phyloP scores from a whole-genome alignment of 2,888 invertebrate species.

The Ganaspis brasiliensis region DNA sequence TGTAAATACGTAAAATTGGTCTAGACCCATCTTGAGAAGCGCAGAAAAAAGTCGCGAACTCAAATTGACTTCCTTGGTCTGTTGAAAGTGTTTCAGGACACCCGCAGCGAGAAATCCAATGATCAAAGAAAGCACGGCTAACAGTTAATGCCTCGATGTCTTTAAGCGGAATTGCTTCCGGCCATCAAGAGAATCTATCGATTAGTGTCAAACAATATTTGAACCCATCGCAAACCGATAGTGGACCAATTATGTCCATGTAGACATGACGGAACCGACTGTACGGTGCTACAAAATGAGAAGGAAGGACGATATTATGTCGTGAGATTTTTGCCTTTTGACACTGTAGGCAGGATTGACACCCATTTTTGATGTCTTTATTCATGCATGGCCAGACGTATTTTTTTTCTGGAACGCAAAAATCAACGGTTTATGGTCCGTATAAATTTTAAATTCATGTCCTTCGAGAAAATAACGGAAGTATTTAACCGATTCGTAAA shows the following conservation, averaged over 20 bases:
- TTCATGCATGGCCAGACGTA: no score
- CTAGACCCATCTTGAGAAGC: constrained; percentile 3
- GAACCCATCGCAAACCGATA: constrained; percentile 43
- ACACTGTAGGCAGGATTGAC: no score
- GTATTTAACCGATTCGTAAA: not conserved
- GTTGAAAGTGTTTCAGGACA: constrained; percentile 59
- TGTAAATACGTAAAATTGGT: no score
- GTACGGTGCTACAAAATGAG: no score
- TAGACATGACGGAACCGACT: constrained; percentile 71
- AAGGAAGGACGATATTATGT: no score
- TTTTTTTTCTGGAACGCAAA: not conserved
- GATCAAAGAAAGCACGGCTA: constrained; percentile 49
- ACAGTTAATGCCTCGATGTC: constrained; percentile 59
- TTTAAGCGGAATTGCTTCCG: constrained; percentile 54
- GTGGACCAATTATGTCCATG: constrained; percentile 69
- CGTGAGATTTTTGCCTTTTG: no score
- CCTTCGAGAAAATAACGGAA: constrained; percentile 57
- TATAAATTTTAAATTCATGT: constrained; percentile 46
- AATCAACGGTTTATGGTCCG: not conserved
- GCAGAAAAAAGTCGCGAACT: constrained; percentile 60
- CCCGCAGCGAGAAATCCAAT: constrained; percentile 60
- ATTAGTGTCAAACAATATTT: constrained; percentile 74
- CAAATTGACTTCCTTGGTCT: constrained; percentile 66
- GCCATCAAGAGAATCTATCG: constrained; percentile 67
- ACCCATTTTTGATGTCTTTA: no score